Base-by-base conservation (phyloP, 2,888 invertebrate genomes). In the Diogma glabrata region DNA sequence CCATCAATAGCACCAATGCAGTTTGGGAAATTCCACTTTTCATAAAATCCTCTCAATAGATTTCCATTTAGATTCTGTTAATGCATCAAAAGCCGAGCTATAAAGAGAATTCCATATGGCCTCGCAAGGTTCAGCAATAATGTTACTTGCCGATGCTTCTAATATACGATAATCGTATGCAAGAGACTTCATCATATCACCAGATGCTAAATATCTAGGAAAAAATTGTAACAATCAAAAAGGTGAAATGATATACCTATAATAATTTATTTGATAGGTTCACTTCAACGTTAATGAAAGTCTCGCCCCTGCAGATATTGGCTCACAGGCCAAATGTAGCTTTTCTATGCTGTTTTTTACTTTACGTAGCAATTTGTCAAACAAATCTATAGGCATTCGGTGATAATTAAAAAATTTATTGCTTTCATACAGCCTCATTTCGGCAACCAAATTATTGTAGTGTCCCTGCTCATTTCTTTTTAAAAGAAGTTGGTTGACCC, bases 181-280 rank as follows among this genome's bases (percentile, higher is more conserved):
- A 14, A 46, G 24, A 16, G 46, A 46, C 16, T 46, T 46, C 46
- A 46, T 46, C 24, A 24, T 14, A 14, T 46, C 46, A 23, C 46
- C 46, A 46, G 23, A 23, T 23, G 46, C 46, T 24, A 46, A 23
- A 16, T 46, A 46, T 46, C 46, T 46, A 24, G n/a, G n/a, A 46
- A 22, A 46, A n/a, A n/a, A 46, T 14, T 4, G n/a, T 46, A 20
- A 45, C 20, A 46, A 46, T 23, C 16, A 14, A 23, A 24, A 14
- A 23, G 16, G 16, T n/a, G n/a, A n/a, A n/a, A n/a, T n/a, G n/a
- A 23, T 23, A 23, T 24, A n/a, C 16, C 4, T 9, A 22, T 24
- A 23, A 22, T 24, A 23, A n/a, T 4, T 14, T 46, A 16, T 46
- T 46, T 17, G 16, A 4, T 14, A 12, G n/a, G 4, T 46, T 23